Evolutionary conservation across 2,797 vertebrate genomes (phyloP), one percentile per base, ranked within the genome.

Genomic region (Chaetodon trifasciatus): DNA sequence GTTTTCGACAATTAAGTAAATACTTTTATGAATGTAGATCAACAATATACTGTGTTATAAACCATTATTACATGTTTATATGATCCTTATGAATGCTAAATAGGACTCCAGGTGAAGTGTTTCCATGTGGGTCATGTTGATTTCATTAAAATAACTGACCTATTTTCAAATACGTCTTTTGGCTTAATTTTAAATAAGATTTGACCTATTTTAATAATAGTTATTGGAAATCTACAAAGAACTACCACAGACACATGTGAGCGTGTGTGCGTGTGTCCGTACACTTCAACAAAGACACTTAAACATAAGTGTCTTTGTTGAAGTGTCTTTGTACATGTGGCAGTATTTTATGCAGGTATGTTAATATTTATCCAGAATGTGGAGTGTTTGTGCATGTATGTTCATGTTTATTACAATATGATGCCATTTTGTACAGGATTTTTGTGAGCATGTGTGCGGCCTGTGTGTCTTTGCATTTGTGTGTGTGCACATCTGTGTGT

Each of bases 401-500:
- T 46, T 37, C 17, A 11, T 5, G 21, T 62, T 74, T 42, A 42
- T 49, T 69, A 44, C 23, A 56, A 17, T 57, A 50, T 42, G 16
- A 24, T 57, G 0, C 11, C 15, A 4, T 66, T n/a, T 28, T 66
- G 17, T n/a, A 32, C 19, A 23, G 42, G 46, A 23, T 23, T 53
- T 52, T 69, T 17, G n/a, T 11, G 0, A 11, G 9, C 56, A 11
- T 42, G 39, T 28, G 12, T 28, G 19, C 24, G 24, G 28, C 4
- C 28, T 68, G 35, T 42, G 56, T 17, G n/a, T 55, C 37, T 61
- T 17, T 8, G 35, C 56, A 32, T 40, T 7, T 63, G 17, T 46
- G 39, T 72, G 62, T 76, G 9, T 16, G 17, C 35, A 15, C 42
- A 17, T 42, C 15, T 74, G 52, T 50, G 44, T 71, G 47, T 44